Percentiles rank a stretch among this genome's conserved stretches.
Conservation (phyloP, 2,888 invertebrate genomes). For the Mesodorylaimus sp. region DNA sequence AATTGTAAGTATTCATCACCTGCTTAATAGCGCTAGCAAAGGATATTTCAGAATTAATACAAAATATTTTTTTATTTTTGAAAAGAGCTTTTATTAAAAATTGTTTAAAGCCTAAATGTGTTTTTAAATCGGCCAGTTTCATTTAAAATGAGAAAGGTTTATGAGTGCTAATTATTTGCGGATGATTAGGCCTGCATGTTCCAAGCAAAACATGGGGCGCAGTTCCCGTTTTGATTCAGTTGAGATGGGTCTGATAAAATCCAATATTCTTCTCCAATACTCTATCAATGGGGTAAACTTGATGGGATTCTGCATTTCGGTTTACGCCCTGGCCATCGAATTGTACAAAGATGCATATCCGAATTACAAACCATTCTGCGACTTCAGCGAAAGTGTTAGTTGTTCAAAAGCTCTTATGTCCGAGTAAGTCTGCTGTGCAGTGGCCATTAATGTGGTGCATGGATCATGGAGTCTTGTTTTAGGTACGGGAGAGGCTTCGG, state of each 20-base stretch:
- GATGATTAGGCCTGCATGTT: too few species aligned
- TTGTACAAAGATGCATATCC: constrained; percentile 5
- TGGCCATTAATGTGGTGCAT: neutral
- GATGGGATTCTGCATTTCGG: constrained; percentile 7
- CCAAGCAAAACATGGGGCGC: too few species aligned
- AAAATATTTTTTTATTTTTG: too few species aligned
- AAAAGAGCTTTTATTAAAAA: too few species aligned
- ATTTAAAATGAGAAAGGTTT: too few species aligned
- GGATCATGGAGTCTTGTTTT: neutral
- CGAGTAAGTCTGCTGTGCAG: neutral
- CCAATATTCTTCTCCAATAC: neutral
- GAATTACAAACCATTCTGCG: constrained; percentile 9
- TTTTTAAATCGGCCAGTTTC: too few species aligned
- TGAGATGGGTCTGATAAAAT: neutral
- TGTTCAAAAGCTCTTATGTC: constrained; percentile 10
- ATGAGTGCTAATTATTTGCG: too few species aligned
- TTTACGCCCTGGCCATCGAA: constrained; percentile 9
- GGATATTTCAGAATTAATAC: too few species aligned
- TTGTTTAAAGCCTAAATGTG: too few species aligned
- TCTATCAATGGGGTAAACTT: neutral
- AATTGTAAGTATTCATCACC: too few species aligned
- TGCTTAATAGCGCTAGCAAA: too few species aligned
- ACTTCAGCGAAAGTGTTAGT: constrained; percentile 5
- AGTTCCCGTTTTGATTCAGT: too few species aligned
- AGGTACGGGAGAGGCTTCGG: constrained; percentile 10